These are phyloP conservation scores for Pterophyllum scalare DNA, from an alignment of 2,113 vertebrate species.

Conservation along the genomic window DNA sequence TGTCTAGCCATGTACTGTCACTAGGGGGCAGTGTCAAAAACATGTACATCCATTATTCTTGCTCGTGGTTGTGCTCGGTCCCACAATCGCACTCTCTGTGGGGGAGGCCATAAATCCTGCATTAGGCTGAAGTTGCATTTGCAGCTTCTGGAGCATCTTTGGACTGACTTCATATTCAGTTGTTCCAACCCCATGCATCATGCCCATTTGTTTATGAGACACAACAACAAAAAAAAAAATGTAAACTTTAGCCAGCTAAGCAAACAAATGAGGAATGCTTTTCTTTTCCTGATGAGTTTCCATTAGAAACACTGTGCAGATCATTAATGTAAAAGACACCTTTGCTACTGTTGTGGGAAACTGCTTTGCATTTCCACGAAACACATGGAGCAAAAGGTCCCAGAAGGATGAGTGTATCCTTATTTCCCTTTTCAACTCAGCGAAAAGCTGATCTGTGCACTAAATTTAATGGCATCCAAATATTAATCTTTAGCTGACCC, in stretches of 20 bases:
- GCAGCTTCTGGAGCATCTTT: background rate
- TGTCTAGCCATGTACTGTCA: background rate
- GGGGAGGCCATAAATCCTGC: background rate
- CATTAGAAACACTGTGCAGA: background rate
- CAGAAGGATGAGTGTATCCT: background rate
- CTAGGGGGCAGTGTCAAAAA: background rate
- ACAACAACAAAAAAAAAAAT: background rate
- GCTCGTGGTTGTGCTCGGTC: background rate
- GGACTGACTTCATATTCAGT: background rate
- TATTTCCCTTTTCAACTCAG: background rate
- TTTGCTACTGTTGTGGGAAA: background rate
- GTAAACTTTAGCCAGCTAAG: background rate
- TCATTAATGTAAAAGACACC: background rate
- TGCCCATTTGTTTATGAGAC: background rate
- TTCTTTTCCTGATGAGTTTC: background rate
- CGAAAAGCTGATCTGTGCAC: background rate
- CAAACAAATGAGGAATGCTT: background rate
- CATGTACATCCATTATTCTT: background rate
- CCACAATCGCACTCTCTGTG: background rate
- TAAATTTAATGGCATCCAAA: conserved; percentile 24
- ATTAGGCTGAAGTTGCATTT: background rate
- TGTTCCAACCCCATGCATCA: background rate
- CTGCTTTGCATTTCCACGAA: background rate
- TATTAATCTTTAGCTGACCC: conserved; percentile 46
- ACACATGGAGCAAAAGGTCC: background rate